Percentiles rank a stretch among this genome's conserved stretches.
Evolutionary conservation across 2,888 invertebrate species (phyloP).

Genomic region (Diaphora mendica): DNA sequence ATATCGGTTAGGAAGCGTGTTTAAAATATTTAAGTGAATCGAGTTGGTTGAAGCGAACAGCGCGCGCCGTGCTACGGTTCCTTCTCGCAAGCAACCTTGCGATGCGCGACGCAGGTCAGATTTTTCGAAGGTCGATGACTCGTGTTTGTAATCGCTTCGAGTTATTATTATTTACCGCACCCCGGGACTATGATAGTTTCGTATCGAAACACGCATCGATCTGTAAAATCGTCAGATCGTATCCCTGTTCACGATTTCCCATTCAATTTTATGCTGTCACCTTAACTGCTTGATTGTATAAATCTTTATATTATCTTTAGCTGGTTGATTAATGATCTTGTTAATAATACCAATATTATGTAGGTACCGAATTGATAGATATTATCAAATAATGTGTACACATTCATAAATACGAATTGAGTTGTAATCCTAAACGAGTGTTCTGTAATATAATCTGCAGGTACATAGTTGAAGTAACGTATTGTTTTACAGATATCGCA

Average conservation of each 20-base stretch:
- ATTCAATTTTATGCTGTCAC: slow-evolving; percentile 36
- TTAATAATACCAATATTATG: slow-evolving; percentile 6
- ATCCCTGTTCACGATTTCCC: slow-evolving; percentile 43
- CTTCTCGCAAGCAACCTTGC: slow-evolving; percentile 76
- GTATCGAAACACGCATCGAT: slow-evolving; percentile 51
- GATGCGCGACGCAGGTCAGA: slow-evolving; percentile 82
- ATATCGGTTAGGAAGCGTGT: slow-evolving; percentile 18
- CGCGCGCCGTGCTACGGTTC: slow-evolving; percentile 26
- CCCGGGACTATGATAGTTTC: slow-evolving; percentile 54
- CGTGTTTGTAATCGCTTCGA: slow-evolving; percentile 73
- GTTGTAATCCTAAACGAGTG: not conserved
- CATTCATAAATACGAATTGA: slow-evolving; percentile 7
- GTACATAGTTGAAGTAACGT: not conserved
- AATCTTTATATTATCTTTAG: slow-evolving; percentile 11
- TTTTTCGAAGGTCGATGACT: slow-evolving; percentile 86
- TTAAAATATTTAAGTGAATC: slow-evolving; percentile 50
- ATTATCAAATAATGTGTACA: slow-evolving; percentile 17
- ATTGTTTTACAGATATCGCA: not conserved
- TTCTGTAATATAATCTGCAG: not conserved
- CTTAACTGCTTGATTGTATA: slow-evolving; percentile 33
- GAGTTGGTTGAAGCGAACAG: slow-evolving; percentile 32
- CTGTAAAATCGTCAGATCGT: slow-evolving; percentile 53
- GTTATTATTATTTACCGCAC: slow-evolving; percentile 81
- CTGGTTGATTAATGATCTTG: not conserved
- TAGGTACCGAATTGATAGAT: not conserved